A percentile compares a stretch with the other conserved stretches of the same genome.
phyloP scores from a whole-genome alignment of 2,113 vertebrate species.

The Arenaria interpres region DNA sequence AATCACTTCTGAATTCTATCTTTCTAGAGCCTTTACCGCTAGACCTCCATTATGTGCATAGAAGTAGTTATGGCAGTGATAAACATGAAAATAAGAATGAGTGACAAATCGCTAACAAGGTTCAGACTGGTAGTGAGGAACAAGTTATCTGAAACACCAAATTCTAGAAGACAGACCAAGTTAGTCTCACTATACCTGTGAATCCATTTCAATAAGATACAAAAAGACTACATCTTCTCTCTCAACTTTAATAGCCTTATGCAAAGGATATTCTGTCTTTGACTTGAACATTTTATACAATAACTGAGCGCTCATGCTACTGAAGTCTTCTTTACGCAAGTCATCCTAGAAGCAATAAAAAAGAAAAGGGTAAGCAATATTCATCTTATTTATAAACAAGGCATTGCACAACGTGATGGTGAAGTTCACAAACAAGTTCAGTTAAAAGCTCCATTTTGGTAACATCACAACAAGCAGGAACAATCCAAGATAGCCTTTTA shows the following conservation, averaged over 20 bases:
- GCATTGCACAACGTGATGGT: neutral
- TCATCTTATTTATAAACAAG: neutral
- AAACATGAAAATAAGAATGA: neutral
- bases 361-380: neutral
- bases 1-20: neutral
- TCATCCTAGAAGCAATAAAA: slow-evolving; percentile 82
- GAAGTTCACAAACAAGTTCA: neutral
- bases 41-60: neutral
- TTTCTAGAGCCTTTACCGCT: neutral
- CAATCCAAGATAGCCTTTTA: neutral
- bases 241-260: slow-evolving; percentile 97
- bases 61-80: neutral
- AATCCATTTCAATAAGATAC: slow-evolving; percentile 97
- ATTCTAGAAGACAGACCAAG: neutral
- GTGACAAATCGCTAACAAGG: neutral
- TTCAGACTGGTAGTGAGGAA: neutral
- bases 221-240: slow-evolving; percentile 97
- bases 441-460: neutral
- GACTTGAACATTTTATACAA: slow-evolving; percentile 99
- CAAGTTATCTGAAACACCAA: neutral
- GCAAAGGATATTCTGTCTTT: slow-evolving; percentile 94
- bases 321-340: slow-evolving; percentile 95
- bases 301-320: slow-evolving; percentile 94
- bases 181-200: slow-evolving; percentile 80
- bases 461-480: neutral